A percentile compares a stretch with the other conserved stretches of the same genome.
phyloP scores from a whole-genome alignment of 2,888 invertebrate genomes.

The Tenthredo notha region DNA sequence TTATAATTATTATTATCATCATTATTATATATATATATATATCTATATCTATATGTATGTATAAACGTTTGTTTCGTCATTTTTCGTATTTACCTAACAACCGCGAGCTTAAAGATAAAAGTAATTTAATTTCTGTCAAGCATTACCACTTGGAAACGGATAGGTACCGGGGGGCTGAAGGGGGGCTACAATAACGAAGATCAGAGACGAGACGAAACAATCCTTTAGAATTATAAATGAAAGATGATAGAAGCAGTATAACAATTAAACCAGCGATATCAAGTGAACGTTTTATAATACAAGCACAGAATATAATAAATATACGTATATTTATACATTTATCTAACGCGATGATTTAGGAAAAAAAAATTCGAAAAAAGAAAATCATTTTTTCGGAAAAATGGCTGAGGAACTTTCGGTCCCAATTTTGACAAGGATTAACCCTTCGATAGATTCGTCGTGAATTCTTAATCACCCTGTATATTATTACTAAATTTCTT shows the following conservation, averaged over 20 bases:
- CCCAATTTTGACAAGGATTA: no score
- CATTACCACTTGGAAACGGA: conserved; percentile 35
- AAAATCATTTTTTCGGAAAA: no score
- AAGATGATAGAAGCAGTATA: conserved; percentile 11
- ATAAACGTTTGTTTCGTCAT: background rate
- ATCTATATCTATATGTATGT: background rate
- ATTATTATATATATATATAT: no score
- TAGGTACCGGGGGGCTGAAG: background rate
- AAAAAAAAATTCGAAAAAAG: no score
- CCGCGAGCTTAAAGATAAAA: conserved; percentile 2
- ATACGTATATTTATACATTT: background rate
- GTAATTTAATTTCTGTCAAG: conserved; percentile 47
- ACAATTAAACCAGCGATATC: conserved; percentile 14
- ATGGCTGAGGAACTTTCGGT: no score
- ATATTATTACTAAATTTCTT: background rate
- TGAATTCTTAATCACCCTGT: no score
- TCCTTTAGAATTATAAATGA: conserved; percentile 22
- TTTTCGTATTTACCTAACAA: background rate
- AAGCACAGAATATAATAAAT: background rate
- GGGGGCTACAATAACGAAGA: conserved; percentile 34
- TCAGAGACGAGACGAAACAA: conserved; percentile 29
- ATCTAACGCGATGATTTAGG: background rate
- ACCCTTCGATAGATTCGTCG: no score
- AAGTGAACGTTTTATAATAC: background rate
- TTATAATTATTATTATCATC: background rate